phyloP scores from a whole-genome alignment of 2,888 invertebrate genomes.

The Mythimna ferrago region DNA sequence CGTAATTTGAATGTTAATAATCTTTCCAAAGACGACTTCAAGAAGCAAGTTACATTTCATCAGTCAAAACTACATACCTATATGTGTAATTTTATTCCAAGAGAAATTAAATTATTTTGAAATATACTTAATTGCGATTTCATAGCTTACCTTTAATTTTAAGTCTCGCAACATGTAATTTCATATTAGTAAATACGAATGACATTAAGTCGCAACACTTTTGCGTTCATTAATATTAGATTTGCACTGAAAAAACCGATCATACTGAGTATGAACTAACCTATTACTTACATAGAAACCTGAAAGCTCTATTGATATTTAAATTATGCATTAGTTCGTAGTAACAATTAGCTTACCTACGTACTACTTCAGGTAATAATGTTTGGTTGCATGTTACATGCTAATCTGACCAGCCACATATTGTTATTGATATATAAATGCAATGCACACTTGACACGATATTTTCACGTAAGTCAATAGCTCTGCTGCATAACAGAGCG shows the following conservation, averaged over 20 bases:
- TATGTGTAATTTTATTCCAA: conserved; percentile 12
- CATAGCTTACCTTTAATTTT: conserved; percentile 46
- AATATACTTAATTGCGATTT: conserved; percentile 49
- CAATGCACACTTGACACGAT: conserved; percentile 18
- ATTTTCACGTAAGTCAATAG: conserved; percentile 12
- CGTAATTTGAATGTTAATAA: not conserved
- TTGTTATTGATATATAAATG: conserved; percentile 21
- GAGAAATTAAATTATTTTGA: conserved; percentile 29
- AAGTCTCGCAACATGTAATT: conserved; percentile 30
- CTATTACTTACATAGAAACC: conserved; percentile 2
- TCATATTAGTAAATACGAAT: conserved; percentile 26
- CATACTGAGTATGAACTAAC: conserved; percentile 11
- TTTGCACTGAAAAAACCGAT: conserved; percentile 13
- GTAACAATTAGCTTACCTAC: conserved; percentile 34
- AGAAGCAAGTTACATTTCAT: conserved; percentile 14
- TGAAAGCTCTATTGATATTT: conserved; percentile 7
- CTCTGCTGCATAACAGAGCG: conserved; percentile 6
- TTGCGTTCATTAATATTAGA: conserved; percentile 20
- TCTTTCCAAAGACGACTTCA: not conserved
- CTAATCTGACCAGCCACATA: not conserved
- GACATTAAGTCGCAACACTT: conserved; percentile 16
- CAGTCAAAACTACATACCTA: conserved; percentile 5
- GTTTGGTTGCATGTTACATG: conserved; percentile 35
- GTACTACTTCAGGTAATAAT: conserved; percentile 32
- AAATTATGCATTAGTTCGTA: conserved; percentile 19